These are phyloP conservation scores for Ceratosolen fusciceps DNA, from an alignment of 1,140 invertebrate genomes.

Conservation along the genomic window DNA sequence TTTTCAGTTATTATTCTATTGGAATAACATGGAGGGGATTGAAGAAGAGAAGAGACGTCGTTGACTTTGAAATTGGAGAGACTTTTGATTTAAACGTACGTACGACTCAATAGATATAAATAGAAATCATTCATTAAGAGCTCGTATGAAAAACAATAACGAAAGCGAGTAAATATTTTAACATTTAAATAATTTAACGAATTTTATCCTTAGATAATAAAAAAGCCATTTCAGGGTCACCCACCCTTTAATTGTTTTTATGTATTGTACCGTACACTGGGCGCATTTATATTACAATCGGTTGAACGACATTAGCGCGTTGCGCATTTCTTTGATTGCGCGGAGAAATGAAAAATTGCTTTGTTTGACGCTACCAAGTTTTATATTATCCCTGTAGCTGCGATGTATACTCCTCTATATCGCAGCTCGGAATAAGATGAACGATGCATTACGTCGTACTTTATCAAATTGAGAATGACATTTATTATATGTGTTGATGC, in stretches of 20 bases:
- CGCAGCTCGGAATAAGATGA: constrained; percentile 20
- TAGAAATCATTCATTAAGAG: not conserved
- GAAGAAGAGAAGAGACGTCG: no score
- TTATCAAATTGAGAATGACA: constrained; percentile 34
- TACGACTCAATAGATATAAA: not conserved
- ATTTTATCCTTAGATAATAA: not conserved
- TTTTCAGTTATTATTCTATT: no score
- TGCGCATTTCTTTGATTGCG: not conserved
- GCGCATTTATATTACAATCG: not conserved
- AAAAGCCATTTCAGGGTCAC: constrained; percentile 16
- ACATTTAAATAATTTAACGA: not conserved
- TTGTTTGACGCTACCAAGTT: constrained; percentile 22
- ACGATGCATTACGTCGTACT: constrained; percentile 31
- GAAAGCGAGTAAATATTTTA: not conserved
- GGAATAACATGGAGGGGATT: no score
- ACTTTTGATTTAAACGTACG: no score
- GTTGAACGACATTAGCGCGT: not conserved
- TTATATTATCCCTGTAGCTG: constrained; percentile 2
- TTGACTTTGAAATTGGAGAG: not conserved
- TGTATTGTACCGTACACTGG: not conserved
- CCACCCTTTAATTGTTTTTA: constrained; percentile 18
- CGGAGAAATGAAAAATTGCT: constrained; percentile 34
- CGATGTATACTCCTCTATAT: not conserved
- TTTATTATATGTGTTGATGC: constrained; percentile 19
- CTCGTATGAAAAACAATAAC: not conserved